phyloP scores from a whole-genome alignment of 92 coral and sea anemone species.

The Heliopora coerulea region DNA sequence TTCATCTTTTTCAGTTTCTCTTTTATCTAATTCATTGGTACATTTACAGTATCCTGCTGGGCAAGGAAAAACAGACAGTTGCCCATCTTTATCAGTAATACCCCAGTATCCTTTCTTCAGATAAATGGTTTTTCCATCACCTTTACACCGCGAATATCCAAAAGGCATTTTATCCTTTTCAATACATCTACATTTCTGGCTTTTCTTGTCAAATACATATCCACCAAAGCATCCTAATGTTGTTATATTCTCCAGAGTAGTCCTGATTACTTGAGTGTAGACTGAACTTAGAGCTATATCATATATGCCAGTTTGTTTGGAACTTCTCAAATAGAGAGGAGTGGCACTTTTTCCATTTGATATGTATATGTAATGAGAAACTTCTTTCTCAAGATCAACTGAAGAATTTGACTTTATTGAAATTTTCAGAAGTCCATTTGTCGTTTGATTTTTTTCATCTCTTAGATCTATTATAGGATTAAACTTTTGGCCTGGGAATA shows the following conservation, averaged over 20 bases:
- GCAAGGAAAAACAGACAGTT: conserved; percentile 38
- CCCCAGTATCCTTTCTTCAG: conserved; percentile 62
- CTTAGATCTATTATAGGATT: conserved; percentile 32
- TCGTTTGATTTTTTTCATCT: conserved; percentile 48
- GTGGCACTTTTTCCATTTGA: conserved; percentile 9
- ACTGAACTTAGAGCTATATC: conserved; percentile 37
- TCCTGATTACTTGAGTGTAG: conserved; percentile 42
- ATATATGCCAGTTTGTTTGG: conserved; percentile 9
- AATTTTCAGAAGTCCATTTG: conserved; percentile 48
- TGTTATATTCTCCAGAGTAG: conserved; percentile 9
- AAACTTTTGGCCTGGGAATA: conserved; percentile 50
- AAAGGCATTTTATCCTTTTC: neutral
- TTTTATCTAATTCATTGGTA: neutral
- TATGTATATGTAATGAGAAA: conserved; percentile 23
- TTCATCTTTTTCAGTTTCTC: neutral
- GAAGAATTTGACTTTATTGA: neutral
- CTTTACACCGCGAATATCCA: conserved; percentile 46
- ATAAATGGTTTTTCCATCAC: conserved; percentile 46
- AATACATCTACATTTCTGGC: conserved; percentile 40
- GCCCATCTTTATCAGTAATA: neutral
- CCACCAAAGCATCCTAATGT: conserved; percentile 44
- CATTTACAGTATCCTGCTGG: conserved; percentile 49
- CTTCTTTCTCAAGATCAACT: conserved; percentile 10
- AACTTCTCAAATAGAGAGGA: neutral
- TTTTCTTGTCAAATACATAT: conserved; percentile 5